Percentiles rank a stretch among this genome's conserved stretches.
Evolutionary conservation across 2,888 invertebrate genomes (phyloP).

Genomic region (Macrosoma leucophasiata): DNA sequence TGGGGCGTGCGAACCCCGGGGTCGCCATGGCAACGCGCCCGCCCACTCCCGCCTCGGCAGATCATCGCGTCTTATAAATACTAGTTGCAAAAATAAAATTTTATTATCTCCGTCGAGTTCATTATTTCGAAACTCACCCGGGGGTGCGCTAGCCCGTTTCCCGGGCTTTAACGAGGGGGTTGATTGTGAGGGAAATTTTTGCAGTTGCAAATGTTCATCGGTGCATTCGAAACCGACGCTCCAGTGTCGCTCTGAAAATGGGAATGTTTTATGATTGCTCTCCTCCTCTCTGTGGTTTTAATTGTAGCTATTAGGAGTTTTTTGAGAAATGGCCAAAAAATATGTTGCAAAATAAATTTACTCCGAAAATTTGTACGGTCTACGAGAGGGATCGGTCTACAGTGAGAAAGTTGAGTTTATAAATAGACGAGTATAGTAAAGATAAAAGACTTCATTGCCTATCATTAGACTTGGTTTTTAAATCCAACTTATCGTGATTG

Average conservation of each 20-base stretch:
- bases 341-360: too few species aligned
- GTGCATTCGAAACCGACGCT: slow-evolving; percentile 32
- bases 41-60: slow-evolving; percentile 57
- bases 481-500: too few species aligned
- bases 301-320: too few species aligned
- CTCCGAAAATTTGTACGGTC: too few species aligned
- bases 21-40: slow-evolving; percentile 64
- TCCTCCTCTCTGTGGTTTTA: slow-evolving; percentile 4
- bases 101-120: slow-evolving; percentile 62
- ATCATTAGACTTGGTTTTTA: too few species aligned
- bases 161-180: slow-evolving; percentile 48
- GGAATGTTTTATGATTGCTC: slow-evolving; percentile 11
- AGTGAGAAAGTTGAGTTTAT: too few species aligned
- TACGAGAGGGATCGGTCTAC: too few species aligned
- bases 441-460: too few species aligned
- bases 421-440: too few species aligned
- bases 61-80: slow-evolving; percentile 59
- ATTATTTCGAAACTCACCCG: slow-evolving; percentile 59
- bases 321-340: too few species aligned
- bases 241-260: slow-evolving; percentile 4
- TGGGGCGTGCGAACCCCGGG: slow-evolving; percentile 59
- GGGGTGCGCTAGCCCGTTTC: slow-evolving; percentile 35
- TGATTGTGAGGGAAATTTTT: slow-evolving; percentile 33
- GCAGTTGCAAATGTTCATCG: slow-evolving; percentile 25
- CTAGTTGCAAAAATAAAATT: slow-evolving; percentile 66